A percentile compares a stretch with the other conserved stretches of the same genome.
Conservation (phyloP, 2,113 vertebrate genomes). For the Lampris incognitus region DNA sequence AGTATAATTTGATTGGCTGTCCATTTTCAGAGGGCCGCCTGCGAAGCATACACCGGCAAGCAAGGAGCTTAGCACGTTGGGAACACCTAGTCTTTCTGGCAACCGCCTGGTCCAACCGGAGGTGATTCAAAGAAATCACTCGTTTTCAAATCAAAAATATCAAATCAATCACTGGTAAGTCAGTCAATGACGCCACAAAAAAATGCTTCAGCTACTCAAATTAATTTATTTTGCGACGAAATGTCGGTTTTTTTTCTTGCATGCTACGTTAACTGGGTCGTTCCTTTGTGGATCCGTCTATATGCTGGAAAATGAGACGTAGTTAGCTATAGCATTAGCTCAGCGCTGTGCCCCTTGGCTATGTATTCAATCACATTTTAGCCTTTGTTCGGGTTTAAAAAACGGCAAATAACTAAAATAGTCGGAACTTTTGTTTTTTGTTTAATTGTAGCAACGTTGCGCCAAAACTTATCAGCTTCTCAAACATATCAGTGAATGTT, state of each 20-base stretch:
- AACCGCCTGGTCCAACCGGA: not conserved
- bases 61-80: constrained; percentile 73
- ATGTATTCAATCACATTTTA: not conserved
- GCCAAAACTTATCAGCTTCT: too few relatives aligned
- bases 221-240: not conserved
- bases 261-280: constrained; percentile 9
- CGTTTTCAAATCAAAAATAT: constrained; percentile 24
- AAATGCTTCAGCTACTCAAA: not conserved
- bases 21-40: constrained; percentile 3
- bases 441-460: too few relatives aligned
- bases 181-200: not conserved
- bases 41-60: constrained; percentile 71
- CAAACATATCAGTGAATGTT: not conserved
- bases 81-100: constrained; percentile 48
- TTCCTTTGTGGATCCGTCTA: constrained; percentile 43
- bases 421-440: too few relatives aligned
- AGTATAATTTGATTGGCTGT: constrained; percentile 44
- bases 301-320: not conserved
- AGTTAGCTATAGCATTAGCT: constrained; percentile 12
- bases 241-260: not conserved
- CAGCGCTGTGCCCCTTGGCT: fast-evolving
- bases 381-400: too few relatives aligned
- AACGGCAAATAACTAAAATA: too few relatives aligned
- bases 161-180: constrained; percentile 69
- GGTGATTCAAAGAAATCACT: constrained; percentile 62